Evolutionary conservation across 2,888 invertebrate species (phyloP).

Genomic region (Cephus spinipes): DNA sequence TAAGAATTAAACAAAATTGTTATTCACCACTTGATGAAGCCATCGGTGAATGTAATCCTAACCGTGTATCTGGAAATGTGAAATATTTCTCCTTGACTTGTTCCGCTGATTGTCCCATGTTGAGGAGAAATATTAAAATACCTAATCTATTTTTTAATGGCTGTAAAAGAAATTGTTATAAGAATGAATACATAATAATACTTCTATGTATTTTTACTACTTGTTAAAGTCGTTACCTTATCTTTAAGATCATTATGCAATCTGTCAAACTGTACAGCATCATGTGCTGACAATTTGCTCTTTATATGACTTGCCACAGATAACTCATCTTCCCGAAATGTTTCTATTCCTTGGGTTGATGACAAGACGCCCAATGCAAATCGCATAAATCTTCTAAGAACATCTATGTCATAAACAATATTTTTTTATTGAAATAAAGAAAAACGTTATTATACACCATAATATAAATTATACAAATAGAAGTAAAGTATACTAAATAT

Average conservation of each 20-base stretch:
- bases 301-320: conserved; percentile 54
- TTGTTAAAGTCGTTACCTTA: conserved; percentile 40
- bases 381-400: conserved; percentile 51
- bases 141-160: conserved; percentile 54
- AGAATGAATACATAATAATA: conserved; percentile 9
- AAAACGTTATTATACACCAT: neutral
- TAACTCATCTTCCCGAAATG: conserved; percentile 57
- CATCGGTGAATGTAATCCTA: conserved; percentile 47
- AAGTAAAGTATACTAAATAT: neutral
- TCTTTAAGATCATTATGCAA: conserved; percentile 59
- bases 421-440: conserved; percentile 16
- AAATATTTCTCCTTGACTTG: conserved; percentile 50
- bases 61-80: conserved; percentile 53
- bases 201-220: conserved; percentile 14
- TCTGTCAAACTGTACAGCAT: conserved; percentile 57
- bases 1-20: neutral
- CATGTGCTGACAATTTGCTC: conserved; percentile 52
- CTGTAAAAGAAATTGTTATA: conserved; percentile 32
- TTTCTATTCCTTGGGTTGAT: conserved; percentile 55
- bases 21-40: conserved; percentile 57
- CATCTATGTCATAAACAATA: conserved; percentile 31
- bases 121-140: conserved; percentile 52
- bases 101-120: conserved; percentile 50
- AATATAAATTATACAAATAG: neutral
- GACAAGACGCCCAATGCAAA: conserved; percentile 58